phyloP scores from a whole-genome alignment of 2,888 invertebrate genomes.

The Amphipoea oculea region DNA sequence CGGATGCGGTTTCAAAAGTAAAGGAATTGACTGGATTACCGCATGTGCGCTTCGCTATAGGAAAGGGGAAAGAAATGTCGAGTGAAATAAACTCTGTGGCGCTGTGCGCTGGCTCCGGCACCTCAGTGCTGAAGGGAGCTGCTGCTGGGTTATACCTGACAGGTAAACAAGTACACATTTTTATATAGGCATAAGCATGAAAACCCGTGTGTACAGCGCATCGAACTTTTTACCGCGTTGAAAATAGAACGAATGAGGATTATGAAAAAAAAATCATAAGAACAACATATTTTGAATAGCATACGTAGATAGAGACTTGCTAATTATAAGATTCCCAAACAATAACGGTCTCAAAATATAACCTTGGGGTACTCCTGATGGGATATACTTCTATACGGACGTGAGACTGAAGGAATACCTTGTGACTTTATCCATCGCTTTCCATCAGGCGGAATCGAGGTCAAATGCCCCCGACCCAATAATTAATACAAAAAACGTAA shows the following conservation, averaged over 20 bases:
- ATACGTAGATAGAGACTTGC: background rate
- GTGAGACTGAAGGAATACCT: background rate
- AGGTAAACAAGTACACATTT: constrained; percentile 78
- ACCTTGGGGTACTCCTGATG: background rate
- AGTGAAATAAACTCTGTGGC: constrained; percentile 92
- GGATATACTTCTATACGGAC: background rate
- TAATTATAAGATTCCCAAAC: background rate
- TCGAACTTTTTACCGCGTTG: background rate
- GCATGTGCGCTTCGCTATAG: constrained; percentile 94
- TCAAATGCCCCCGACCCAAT: background rate
- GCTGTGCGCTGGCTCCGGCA: constrained; percentile 97
- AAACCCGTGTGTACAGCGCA: background rate
- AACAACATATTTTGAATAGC: background rate
- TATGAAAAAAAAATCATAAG: background rate
- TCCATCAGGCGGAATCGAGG: background rate
- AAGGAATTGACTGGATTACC: constrained; percentile 93
- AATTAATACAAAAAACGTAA: background rate
- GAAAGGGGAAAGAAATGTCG: constrained; percentile 81
- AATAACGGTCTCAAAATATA: background rate
- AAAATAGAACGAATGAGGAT: background rate
- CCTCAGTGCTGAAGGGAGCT: constrained; percentile 93
- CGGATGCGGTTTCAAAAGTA: constrained; percentile 91
- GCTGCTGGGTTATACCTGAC: constrained; percentile 96
- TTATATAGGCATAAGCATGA: background rate
- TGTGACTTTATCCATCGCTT: background rate